phyloP scores from a whole-genome alignment of 2,888 invertebrate species.

The Tupiocoris notatus region DNA sequence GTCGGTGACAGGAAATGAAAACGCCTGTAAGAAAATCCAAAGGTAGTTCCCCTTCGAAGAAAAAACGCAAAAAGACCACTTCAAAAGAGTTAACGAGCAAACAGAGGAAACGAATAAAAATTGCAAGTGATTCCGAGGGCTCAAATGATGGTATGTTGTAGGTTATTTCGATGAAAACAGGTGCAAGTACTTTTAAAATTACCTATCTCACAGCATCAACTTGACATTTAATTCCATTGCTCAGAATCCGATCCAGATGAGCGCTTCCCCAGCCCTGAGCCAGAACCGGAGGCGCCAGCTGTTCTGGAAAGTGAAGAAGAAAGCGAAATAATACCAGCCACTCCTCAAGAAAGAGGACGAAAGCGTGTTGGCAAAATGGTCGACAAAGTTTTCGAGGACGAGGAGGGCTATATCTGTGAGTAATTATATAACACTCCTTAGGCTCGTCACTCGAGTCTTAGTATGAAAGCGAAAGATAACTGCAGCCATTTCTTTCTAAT shows the following conservation, averaged over 20 bases:
- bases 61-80: conserved; percentile 42
- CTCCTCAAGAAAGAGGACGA: conserved; percentile 52
- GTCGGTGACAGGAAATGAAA: background rate
- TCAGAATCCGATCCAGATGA: conserved; percentile 44
- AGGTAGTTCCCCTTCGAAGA: too few relatives aligned
- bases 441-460: background rate
- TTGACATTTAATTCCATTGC: too few relatives aligned
- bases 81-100: conserved; percentile 39
- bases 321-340: conserved; percentile 51
- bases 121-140: conserved; percentile 43
- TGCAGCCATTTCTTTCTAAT: too few relatives aligned
- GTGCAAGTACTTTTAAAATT: too few relatives aligned
- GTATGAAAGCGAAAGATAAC: too few relatives aligned
- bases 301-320: conserved; percentile 41
- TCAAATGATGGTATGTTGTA: conserved; percentile 19
- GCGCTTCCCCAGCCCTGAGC: conserved; percentile 21
- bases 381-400: conserved; percentile 53
- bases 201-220: too few relatives aligned
- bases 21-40: too few relatives aligned
- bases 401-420: conserved; percentile 53
- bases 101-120: conserved; percentile 44
- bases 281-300: conserved; percentile 32
- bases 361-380: conserved; percentile 52
- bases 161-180: too few relatives aligned
- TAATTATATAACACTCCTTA: background rate